Percentiles rank a stretch among this genome's conserved stretches.
These are phyloP conservation scores for Palythoa grandis DNA, from an alignment of 92 coral and sea anemone genomes.

Conservation along the genomic window DNA sequence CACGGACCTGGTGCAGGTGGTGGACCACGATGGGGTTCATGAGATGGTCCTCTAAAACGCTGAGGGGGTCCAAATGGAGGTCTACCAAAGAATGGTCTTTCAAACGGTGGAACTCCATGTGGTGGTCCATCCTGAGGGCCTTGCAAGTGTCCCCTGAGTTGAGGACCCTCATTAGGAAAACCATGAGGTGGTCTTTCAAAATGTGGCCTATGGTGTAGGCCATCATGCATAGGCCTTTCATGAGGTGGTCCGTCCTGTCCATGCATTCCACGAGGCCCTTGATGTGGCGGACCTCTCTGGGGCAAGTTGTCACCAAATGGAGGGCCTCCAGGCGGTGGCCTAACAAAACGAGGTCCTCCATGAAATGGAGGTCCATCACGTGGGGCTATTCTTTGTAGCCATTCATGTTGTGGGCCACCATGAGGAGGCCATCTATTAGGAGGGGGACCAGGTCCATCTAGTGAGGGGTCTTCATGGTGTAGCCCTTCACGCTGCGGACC, in stretches of 20 bases:
- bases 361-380: slow-evolving; percentile 8
- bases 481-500: slow-evolving; percentile 28
- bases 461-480: slow-evolving; percentile 16
- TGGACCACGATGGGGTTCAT: slow-evolving; percentile 59
- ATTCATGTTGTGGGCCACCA: slow-evolving; percentile 19
- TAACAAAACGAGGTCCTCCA: background rate
- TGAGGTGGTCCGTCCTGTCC: slow-evolving; percentile 1
- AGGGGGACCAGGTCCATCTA: background rate
- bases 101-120: slow-evolving; percentile 48
- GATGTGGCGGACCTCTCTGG: slow-evolving; percentile 1
- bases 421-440: slow-evolving; percentile 1
- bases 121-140: slow-evolving; percentile 30
- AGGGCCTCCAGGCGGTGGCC: slow-evolving; percentile 27
- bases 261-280: slow-evolving; percentile 2
- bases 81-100: slow-evolving; percentile 41
- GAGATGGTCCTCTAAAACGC: slow-evolving; percentile 72
- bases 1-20: slow-evolving; percentile 58
- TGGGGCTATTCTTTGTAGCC: slow-evolving; percentile 19
- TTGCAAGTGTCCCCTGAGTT: slow-evolving; percentile 1
- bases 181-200: slow-evolving; percentile 64
- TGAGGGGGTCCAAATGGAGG: slow-evolving; percentile 68
- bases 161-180: slow-evolving; percentile 53
- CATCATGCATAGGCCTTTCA: slow-evolving; percentile 31
- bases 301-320: background rate
- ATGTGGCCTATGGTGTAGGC: slow-evolving; percentile 49